Evolutionary conservation across 2,888 invertebrate genomes (phyloP), one percentile per base, ranked within the genome.

Genomic region (Lepeophtheirus nordmannii): DNA sequence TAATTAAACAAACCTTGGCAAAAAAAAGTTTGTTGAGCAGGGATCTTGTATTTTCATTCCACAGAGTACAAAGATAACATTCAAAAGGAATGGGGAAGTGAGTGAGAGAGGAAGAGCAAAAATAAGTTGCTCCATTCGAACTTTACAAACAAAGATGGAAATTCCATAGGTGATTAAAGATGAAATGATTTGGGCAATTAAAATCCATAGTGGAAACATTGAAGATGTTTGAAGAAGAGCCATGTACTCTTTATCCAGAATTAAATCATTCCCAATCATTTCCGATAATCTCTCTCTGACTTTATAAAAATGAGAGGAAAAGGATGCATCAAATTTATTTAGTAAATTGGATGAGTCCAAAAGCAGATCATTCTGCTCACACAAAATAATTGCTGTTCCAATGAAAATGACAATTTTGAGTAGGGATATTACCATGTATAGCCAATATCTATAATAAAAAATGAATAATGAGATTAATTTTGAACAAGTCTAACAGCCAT

Each of bases 141-240:
- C 74, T 69, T 77, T 78, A 71, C 80, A 80, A 1, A 80, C 78
- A 69, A 80, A 77, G 68, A 69, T 67, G 58, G 70, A 75, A 68
- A 74, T 72, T 17, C 75, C 73, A 71, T 76, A 78, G 68, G 76
- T 76, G 22, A 76, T 58, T 12, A 74, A 73, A n/a, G 75, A 73
- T 1, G 74, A 70, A 7, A 72, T 38, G 1, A 76, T 71, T 69
- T 78, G 78, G 10, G 76, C 68, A 11, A 71, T 22, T 14, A 72
- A 66, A 8, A 72, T 69, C 67, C 70, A 70, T 1, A 71, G 12
- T 0, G 73, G 71, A 11, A 70, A 40, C 11, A 39, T 17, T 11
- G 60, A 7, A 14, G 17, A 10, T n/a, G 56, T 58, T 14, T 38
- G 12, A 17, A 57, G 17, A 20, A 38, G 20, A 8, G 56, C 58